A percentile compares a stretch with the other conserved stretches of the same genome.
phyloP scores from a whole-genome alignment of 2,888 invertebrate species.

The Petrolisthes manimaculis region DNA sequence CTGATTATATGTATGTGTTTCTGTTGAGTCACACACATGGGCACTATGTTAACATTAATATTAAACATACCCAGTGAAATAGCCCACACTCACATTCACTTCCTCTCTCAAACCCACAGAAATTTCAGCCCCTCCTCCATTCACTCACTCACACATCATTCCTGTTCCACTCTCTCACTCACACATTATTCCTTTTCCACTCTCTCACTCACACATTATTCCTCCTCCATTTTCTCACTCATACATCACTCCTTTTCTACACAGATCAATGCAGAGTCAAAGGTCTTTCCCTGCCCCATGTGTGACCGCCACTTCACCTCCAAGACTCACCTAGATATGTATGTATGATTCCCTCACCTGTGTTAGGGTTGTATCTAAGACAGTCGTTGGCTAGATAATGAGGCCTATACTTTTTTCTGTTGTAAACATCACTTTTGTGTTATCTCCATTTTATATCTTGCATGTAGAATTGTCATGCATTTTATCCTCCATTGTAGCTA shows the following conservation, averaged over 20 bases:
- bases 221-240: too few relatives aligned
- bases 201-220: too few relatives aligned
- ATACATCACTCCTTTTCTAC: not conserved
- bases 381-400: too few relatives aligned
- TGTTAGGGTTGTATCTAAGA: too few relatives aligned
- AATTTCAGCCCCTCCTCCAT: not conserved
- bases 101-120: not conserved
- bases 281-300: conserved; percentile 33
- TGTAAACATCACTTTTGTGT: not conserved
- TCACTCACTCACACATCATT: too few relatives aligned
- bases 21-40: too few relatives aligned
- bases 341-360: not conserved
- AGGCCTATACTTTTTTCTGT: too few relatives aligned
- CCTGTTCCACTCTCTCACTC: too few relatives aligned
- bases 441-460: not conserved
- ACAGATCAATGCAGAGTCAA: conserved; percentile 41
- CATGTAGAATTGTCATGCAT: not conserved
- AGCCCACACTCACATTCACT: not conserved
- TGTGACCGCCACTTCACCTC: conserved; percentile 48
- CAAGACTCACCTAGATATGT: conserved; percentile 36
- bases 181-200: too few relatives aligned
- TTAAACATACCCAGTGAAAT: too few relatives aligned
- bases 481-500: not conserved
- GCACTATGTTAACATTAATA: too few relatives aligned
- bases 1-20: too few relatives aligned